phyloP scores from a whole-genome alignment of 1,140 invertebrate species.

The Lasioglossum baleicum region DNA sequence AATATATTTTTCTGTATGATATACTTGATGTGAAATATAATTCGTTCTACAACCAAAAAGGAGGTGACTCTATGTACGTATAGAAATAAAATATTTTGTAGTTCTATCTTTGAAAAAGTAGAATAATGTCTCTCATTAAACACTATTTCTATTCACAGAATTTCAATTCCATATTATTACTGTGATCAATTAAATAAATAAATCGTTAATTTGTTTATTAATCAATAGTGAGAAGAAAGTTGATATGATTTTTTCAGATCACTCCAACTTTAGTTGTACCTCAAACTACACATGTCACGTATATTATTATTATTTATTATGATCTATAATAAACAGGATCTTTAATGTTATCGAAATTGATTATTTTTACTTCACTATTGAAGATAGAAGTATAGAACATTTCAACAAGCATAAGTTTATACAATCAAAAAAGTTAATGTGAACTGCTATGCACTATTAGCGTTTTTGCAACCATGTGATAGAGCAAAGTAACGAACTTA shows the following conservation, averaged over 20 bases:
- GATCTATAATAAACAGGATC: background rate
- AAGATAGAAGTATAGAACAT: background rate
- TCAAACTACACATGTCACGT: background rate
- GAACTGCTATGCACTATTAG: background rate
- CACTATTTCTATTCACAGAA: too few species aligned
- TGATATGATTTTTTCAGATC: too few species aligned
- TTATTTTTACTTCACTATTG: background rate
- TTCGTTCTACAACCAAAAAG: background rate
- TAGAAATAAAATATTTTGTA: too few species aligned
- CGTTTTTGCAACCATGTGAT: background rate
- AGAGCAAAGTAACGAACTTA: background rate
- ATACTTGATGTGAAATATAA: background rate
- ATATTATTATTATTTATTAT: background rate
- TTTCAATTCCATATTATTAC: too few species aligned
- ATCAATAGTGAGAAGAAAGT: too few species aligned
- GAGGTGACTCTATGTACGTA: too few species aligned
- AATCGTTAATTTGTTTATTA: too few species aligned
- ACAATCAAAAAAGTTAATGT: slow-evolving; percentile 1
- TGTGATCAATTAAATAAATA: too few species aligned
- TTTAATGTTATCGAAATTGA: background rate
- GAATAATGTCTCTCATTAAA: too few species aligned
- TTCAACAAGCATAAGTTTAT: background rate
- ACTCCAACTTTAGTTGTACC: background rate
- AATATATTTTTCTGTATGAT: background rate
- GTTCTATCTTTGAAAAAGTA: too few species aligned